A percentile compares a stretch with the other conserved stretches of the same genome.
phyloP scores from a whole-genome alignment of 2,888 invertebrate species.

The Ctenicera cuprea region DNA sequence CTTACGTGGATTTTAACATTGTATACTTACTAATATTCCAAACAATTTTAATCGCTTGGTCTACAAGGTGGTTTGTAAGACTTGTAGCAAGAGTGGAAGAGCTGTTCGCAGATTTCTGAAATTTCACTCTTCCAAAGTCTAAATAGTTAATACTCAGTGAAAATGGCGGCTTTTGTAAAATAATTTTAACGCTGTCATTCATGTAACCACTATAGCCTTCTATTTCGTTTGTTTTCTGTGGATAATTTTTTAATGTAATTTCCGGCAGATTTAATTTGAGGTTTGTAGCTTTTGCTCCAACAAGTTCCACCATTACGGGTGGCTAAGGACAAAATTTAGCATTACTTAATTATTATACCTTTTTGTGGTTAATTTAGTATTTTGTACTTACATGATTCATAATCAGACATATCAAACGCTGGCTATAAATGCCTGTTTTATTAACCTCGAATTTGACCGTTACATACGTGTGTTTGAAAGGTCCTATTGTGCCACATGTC shows the following conservation, averaged over 20 bases:
- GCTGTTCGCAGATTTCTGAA: slow-evolving; percentile 16
- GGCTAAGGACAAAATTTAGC: slow-evolving; percentile 58
- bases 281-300: slow-evolving; percentile 59
- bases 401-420: slow-evolving; percentile 67
- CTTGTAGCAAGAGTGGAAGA: slow-evolving; percentile 52
- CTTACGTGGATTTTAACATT: too few species aligned
- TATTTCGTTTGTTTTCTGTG: slow-evolving; percentile 49
- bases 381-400: slow-evolving; percentile 69
- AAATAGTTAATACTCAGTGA: slow-evolving; percentile 65
- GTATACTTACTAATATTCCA: slow-evolving; percentile 63
- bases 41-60: slow-evolving; percentile 55
- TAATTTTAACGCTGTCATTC: slow-evolving; percentile 58
- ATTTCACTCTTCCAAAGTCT: slow-evolving; percentile 65
- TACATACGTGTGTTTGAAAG: slow-evolving; percentile 63
- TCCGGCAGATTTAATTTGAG: slow-evolving; percentile 11
- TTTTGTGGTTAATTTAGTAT: too few species aligned
- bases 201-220: slow-evolving; percentile 66
- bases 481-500: slow-evolving; percentile 63
- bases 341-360: too few species aligned
- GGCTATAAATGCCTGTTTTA: slow-evolving; percentile 63
- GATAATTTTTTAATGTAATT: slow-evolving; percentile 51
- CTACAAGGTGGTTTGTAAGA: slow-evolving; percentile 60
- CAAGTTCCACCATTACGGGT: slow-evolving; percentile 65
- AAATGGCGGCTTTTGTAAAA: slow-evolving; percentile 59
- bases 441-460: slow-evolving; percentile 66